Conservation (phyloP, 64 coral and sea anemone genomes). For the Dendrophyllia cribrosa region DNA sequence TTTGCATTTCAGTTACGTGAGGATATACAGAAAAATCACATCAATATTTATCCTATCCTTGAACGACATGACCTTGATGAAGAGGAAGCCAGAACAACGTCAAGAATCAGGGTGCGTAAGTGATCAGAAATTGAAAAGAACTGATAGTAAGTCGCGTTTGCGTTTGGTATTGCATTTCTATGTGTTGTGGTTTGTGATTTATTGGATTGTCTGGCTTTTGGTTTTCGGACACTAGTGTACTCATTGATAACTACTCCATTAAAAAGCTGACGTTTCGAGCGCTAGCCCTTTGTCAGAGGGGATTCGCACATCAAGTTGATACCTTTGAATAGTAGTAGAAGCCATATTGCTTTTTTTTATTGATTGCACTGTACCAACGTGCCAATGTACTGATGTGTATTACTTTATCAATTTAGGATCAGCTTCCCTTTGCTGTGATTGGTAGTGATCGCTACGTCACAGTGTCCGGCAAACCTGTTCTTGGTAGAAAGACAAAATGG, state of each 20-base stretch:
- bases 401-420: constrained; percentile 54
- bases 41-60: constrained; percentile 95
- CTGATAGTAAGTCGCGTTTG: too few relatives aligned
- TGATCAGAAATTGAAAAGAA: background rate
- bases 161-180: too few relatives aligned
- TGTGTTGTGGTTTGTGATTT: too few relatives aligned
- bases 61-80: constrained; percentile 96
- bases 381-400: background rate
- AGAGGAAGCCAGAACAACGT: constrained; percentile 88
- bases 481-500: constrained; percentile 98
- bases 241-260: too few relatives aligned
- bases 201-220: too few relatives aligned
- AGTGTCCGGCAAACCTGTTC: constrained; percentile 92
- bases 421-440: constrained; percentile 96
- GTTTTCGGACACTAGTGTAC: too few relatives aligned
- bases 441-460: constrained; percentile 96
- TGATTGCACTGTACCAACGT: too few relatives aligned
- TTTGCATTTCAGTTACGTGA: constrained; percentile 83
- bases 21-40: constrained; percentile 80
- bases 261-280: too few relatives aligned
- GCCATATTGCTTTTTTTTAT: background rate
- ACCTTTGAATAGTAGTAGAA: too few relatives aligned
- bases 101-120: constrained; percentile 85
- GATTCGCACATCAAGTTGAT: too few relatives aligned
- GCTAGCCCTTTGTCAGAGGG: too few relatives aligned